phyloP scores from a whole-genome alignment of 2,113 vertebrate genomes.

The Phylloscopus trochilus region DNA sequence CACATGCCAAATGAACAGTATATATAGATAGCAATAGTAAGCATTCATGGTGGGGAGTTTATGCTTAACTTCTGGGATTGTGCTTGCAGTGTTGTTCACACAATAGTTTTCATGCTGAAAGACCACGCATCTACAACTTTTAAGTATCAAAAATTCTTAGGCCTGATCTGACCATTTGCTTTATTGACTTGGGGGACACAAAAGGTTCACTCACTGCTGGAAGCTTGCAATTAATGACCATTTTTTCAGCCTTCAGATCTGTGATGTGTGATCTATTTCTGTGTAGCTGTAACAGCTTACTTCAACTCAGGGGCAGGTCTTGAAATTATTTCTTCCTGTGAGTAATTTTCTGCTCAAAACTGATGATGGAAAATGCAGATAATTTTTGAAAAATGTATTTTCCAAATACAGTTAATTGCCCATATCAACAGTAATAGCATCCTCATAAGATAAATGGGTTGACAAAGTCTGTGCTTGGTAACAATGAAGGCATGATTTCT shows the following conservation, averaged over 20 bases:
- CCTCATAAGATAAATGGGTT: background rate
- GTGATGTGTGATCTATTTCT: background rate
- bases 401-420: conserved; percentile 11
- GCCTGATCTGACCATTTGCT: background rate
- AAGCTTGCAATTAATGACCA: background rate
- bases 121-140: background rate
- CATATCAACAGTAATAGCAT: background rate
- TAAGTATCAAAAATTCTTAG: background rate
- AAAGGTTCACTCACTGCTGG: background rate
- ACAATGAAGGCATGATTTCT: background rate
- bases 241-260: background rate
- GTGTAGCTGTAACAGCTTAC: background rate
- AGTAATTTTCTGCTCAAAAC: background rate
- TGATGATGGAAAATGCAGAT: background rate
- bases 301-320: background rate
- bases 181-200: background rate
- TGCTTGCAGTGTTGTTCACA: background rate
- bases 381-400: background rate
- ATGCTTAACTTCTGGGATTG: background rate
- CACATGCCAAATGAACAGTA: background rate
- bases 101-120: background rate
- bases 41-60: background rate
- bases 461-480: background rate
- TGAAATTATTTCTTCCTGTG: background rate
- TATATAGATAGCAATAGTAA: background rate